phyloP scores from a whole-genome alignment of 1,140 invertebrate species.

The Sesamia nonagrioides region DNA sequence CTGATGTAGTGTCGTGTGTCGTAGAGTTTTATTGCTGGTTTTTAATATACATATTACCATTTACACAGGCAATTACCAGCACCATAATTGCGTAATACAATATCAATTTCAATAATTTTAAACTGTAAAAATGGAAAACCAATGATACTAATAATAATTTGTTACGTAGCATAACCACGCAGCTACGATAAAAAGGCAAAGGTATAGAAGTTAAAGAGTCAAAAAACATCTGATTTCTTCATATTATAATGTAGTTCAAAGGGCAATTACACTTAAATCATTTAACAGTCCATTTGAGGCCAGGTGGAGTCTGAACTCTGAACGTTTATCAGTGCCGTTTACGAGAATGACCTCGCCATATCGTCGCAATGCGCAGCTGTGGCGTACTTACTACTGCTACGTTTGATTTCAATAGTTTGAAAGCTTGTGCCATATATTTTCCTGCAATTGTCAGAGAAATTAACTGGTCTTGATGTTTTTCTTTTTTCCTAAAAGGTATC shows the following conservation, averaged over 20 bases:
- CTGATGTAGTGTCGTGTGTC: constrained; percentile 7
- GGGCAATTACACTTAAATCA: constrained; percentile 13
- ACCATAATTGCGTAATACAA: too few species aligned
- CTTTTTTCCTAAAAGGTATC: neutral
- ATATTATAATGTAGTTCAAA: constrained; percentile 9
- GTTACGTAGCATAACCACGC: neutral
- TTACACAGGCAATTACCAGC: neutral
- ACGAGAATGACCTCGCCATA: constrained; percentile 58
- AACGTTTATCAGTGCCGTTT: constrained; percentile 53
- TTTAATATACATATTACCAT: neutral
- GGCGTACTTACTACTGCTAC: constrained; percentile 7
- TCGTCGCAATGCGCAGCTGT: constrained; percentile 59
- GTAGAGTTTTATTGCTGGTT: constrained; percentile 5
- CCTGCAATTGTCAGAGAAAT: neutral
- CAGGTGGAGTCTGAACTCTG: constrained; percentile 46
- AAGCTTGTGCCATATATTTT: neutral
- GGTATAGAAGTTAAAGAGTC: neutral
- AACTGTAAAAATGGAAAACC: too few species aligned
- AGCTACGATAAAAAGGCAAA: neutral
- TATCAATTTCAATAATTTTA: too few species aligned
- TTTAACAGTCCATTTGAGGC: constrained; percentile 46
- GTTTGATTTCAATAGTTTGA: constrained; percentile 24
- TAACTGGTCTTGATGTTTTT: neutral
- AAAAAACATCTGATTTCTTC: neutral
- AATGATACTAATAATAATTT: too few species aligned